Conservation (phyloP, 2,888 invertebrate genomes). For the Eupithecia exiguata region DNA sequence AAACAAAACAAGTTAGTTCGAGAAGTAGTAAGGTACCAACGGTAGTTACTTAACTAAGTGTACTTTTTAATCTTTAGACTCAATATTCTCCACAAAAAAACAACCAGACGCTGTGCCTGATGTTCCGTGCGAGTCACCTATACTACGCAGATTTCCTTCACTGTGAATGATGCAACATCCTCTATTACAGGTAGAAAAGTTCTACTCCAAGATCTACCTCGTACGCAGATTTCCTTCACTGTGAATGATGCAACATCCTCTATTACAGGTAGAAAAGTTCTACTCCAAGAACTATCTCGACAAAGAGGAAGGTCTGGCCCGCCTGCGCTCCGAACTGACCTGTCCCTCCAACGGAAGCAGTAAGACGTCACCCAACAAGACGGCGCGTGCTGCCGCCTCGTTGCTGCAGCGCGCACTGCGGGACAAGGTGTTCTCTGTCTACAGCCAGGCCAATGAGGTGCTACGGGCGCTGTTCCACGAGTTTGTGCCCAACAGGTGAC, state of each 20-base stretch:
- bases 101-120: too few relatives aligned
- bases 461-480: conserved; percentile 91
- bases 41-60: too few relatives aligned
- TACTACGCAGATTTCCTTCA: not conserved
- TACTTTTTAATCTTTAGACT: too few relatives aligned
- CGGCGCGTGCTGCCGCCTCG: conserved; percentile 91
- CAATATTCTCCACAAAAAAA: too few relatives aligned
- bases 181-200: conserved; percentile 89
- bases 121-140: too few relatives aligned
- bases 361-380: conserved; percentile 88
- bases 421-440: conserved; percentile 95
- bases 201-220: conserved; percentile 94
- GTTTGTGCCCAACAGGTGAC: conserved; percentile 90
- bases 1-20: too few relatives aligned
- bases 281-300: conserved; percentile 95
- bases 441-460: conserved; percentile 92
- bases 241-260: not conserved
- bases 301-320: conserved; percentile 93
- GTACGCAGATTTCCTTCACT: conserved; percentile 54
- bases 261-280: conserved; percentile 91
- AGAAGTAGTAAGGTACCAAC: too few relatives aligned
- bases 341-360: conserved; percentile 73
- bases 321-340: conserved; percentile 79
- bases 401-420: conserved; percentile 91
- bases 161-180: not conserved